phyloP scores from a whole-genome alignment of 2,797 vertebrate genomes.

The Lerista edwardsae region DNA sequence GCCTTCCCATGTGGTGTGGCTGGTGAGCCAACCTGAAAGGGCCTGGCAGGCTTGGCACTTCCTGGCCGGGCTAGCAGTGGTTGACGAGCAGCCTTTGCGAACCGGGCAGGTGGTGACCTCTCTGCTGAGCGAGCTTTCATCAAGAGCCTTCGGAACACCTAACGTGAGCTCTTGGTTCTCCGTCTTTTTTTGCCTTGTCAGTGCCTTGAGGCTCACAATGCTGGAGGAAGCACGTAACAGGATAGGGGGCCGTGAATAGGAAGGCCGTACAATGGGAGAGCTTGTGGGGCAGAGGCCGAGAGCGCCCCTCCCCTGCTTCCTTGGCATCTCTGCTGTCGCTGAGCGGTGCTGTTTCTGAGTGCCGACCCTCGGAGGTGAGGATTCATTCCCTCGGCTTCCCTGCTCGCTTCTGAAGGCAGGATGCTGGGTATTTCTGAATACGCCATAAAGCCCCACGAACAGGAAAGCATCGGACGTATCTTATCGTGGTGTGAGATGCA shows the following conservation, averaged over 20 bases:
- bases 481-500: conserved; percentile 46
- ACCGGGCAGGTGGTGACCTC: conserved; percentile 62
- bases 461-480: conserved; percentile 52
- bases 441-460: conserved; percentile 43
- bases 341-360: conserved; percentile 58
- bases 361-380: conserved; percentile 35
- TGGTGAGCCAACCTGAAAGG: conserved; percentile 42
- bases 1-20: not conserved
- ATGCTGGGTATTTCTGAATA: conserved; percentile 61
- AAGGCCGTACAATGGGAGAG: conserved; percentile 68
- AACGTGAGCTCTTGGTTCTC: conserved; percentile 59
- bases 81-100: conserved; percentile 37
- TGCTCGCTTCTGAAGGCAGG: conserved; percentile 55
- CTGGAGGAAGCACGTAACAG: conserved; percentile 68
- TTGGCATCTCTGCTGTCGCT: conserved; percentile 50
- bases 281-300: conserved; percentile 49
- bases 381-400: conserved; percentile 52
- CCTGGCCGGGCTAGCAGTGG: not conserved
- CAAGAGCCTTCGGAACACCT: conserved; percentile 56
- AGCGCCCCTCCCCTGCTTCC: conserved; percentile 58
- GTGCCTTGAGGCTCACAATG: conserved; percentile 68
- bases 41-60: conserved; percentile 31
- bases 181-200: conserved; percentile 60
- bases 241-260: conserved; percentile 69
- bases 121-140: conserved; percentile 60